phyloP scores from a whole-genome alignment of 2,113 vertebrate genomes.

The Passerina amoena region DNA sequence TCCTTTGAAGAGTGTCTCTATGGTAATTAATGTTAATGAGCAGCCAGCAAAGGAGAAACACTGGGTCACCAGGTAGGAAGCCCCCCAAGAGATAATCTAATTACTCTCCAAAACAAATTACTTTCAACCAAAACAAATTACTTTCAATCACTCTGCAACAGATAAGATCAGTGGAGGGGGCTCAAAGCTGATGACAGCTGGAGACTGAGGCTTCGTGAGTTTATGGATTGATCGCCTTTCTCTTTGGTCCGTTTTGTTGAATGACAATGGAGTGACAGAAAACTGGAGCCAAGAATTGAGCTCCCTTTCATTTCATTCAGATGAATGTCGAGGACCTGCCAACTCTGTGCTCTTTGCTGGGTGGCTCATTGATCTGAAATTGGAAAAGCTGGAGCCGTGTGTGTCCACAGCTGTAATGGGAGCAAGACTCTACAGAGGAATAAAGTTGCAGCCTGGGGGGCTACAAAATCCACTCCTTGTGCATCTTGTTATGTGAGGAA shows the following conservation, averaged over 20 bases:
- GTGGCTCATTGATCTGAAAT: background rate
- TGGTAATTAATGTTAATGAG: slow-evolving; percentile 76
- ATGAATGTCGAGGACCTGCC: background rate
- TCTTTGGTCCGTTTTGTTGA: slow-evolving; percentile 49
- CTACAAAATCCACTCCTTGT: background rate
- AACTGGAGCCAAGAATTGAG: slow-evolving; percentile 57
- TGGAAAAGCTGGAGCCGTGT: background rate
- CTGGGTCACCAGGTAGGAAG: slow-evolving; percentile 69
- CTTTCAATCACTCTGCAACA: slow-evolving; percentile 61
- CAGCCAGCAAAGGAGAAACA: slow-evolving; percentile 55
- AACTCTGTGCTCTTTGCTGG: background rate
- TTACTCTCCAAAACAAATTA: slow-evolving; percentile 74
- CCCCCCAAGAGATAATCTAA: slow-evolving; percentile 66
- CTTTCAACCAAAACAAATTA: slow-evolving; percentile 77
- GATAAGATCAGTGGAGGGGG: slow-evolving; percentile 65
- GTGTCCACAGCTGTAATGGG: background rate
- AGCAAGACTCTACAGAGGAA: background rate
- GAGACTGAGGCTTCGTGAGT: slow-evolving; percentile 48
- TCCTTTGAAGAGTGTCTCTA: slow-evolving; percentile 71
- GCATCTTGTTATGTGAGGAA: background rate
- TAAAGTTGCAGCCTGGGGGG: background rate
- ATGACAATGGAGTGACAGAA: slow-evolving; percentile 70
- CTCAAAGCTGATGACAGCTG: slow-evolving; percentile 50
- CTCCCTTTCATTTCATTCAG: slow-evolving; percentile 45
- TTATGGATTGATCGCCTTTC: slow-evolving; percentile 56